Evolutionary conservation across 2,797 vertebrate genomes (phyloP).

Genomic region (Epinephelus malabaricus): DNA sequence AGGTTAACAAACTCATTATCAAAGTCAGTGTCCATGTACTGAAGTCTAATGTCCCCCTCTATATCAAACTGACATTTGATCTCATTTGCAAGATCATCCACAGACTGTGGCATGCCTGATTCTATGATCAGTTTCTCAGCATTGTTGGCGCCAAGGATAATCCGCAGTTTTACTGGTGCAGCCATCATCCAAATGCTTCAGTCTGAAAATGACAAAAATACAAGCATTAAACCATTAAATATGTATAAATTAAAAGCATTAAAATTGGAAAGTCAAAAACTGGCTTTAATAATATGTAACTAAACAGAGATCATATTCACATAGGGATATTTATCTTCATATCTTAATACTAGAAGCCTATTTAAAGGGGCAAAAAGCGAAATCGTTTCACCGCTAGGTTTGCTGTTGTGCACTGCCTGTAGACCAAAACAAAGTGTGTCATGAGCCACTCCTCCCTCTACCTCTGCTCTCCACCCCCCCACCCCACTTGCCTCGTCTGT

Average conservation of each 20-base stretch:
- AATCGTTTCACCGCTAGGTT: too few relatives aligned
- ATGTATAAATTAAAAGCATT: neutral
- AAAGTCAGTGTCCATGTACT: slow-evolving; percentile 7
- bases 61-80: slow-evolving; percentile 7
- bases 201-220: neutral
- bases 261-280: too few relatives aligned
- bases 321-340: too few relatives aligned
- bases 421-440: too few relatives aligned
- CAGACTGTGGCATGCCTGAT: neutral
- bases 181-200: slow-evolving; percentile 1
- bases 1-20: slow-evolving; percentile 14
- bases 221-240: neutral
- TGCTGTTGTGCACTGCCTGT: too few relatives aligned
- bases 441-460: too few relatives aligned
- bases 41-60: slow-evolving; percentile 5
- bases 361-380: too few relatives aligned
- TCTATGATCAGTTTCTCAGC: slow-evolving; percentile 12
- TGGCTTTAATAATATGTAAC: too few relatives aligned
- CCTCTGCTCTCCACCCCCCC: too few relatives aligned
- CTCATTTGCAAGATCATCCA: neutral
- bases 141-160: slow-evolving; percentile 20
- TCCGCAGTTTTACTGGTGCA: slow-evolving; percentile 8
- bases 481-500: too few relatives aligned
- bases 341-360: too few relatives aligned
- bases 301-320: too few relatives aligned